These are phyloP conservation scores for Cephalopholis sonnerati DNA, from an alignment of 2,113 vertebrate species.

Conservation along the genomic window DNA sequence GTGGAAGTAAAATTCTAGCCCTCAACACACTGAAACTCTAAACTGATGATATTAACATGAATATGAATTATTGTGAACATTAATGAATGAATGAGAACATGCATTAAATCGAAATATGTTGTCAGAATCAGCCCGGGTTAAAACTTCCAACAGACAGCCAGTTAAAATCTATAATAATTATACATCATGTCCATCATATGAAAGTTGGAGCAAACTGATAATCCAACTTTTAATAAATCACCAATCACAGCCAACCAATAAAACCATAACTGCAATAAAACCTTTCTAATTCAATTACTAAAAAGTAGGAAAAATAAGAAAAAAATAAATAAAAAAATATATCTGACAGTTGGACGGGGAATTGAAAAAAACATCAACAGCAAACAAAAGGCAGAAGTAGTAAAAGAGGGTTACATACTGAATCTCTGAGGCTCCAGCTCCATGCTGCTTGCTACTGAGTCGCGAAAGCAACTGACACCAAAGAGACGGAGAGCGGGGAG, in stretches of 20 bases:
- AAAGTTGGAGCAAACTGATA: conserved; percentile 1
- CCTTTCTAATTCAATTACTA: neutral
- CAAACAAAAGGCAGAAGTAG: conserved; percentile 5
- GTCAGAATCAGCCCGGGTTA: conserved; percentile 4
- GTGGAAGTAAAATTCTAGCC: neutral
- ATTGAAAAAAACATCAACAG: neutral
- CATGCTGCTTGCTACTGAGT: conserved; percentile 66
- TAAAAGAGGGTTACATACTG: conserved; percentile 70
- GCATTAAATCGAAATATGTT: neutral
- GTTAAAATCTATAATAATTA: neutral
- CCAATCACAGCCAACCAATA: neutral
- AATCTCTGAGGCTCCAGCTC: conserved; percentile 78
- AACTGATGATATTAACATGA: neutral
- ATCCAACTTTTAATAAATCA: conserved; percentile 39
- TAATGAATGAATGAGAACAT: conserved; percentile 11
- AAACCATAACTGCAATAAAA: neutral
- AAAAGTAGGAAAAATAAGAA: neutral
- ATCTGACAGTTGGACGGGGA: neutral
- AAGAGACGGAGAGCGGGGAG: conserved; percentile 54
- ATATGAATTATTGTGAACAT: conserved; percentile 7
- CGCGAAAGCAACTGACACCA: conserved; percentile 72
- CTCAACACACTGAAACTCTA: neutral
- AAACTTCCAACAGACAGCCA: neutral
- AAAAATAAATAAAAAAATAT: neutral
- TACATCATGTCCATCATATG: neutral